Evolutionary conservation across 2,797 vertebrate species (phyloP).

Genomic region (Anguilla marmorata): DNA sequence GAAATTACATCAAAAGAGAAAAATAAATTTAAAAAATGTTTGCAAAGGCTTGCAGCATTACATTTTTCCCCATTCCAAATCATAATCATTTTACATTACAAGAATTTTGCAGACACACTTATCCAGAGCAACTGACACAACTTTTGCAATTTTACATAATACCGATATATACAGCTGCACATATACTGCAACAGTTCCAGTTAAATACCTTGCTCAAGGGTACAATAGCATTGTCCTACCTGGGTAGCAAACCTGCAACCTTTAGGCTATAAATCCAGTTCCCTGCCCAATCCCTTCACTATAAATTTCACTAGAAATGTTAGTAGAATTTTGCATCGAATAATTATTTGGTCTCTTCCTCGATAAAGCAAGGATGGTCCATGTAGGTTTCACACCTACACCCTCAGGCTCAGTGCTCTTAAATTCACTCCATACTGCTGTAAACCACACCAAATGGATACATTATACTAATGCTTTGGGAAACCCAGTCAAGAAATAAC

Average conservation of each 20-base stretch:
- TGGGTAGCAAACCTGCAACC: background rate
- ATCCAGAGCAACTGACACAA: too few relatives aligned
- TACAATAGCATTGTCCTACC: background rate
- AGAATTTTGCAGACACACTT: too few relatives aligned
- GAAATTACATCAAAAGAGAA: too few relatives aligned
- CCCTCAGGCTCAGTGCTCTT: background rate
- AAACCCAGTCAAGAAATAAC: background rate
- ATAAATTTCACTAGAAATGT: background rate
- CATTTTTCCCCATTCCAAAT: background rate
- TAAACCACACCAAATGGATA: background rate
- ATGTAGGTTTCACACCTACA: background rate
- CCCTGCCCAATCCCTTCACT: background rate
- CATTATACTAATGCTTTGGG: background rate
- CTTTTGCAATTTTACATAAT: too few relatives aligned
- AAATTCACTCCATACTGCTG: background rate
- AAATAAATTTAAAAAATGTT: background rate
- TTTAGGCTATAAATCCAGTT: background rate
- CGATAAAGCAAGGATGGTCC: background rate
- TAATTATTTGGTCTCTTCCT: background rate
- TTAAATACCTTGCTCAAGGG: background rate
- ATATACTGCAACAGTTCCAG: background rate
- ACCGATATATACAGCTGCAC: too few relatives aligned
- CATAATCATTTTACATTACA: background rate
- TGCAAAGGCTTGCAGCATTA: background rate
- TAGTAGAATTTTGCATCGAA: background rate